phyloP scores from a whole-genome alignment of 2,888 invertebrate species.

The Apodemia duryi region DNA sequence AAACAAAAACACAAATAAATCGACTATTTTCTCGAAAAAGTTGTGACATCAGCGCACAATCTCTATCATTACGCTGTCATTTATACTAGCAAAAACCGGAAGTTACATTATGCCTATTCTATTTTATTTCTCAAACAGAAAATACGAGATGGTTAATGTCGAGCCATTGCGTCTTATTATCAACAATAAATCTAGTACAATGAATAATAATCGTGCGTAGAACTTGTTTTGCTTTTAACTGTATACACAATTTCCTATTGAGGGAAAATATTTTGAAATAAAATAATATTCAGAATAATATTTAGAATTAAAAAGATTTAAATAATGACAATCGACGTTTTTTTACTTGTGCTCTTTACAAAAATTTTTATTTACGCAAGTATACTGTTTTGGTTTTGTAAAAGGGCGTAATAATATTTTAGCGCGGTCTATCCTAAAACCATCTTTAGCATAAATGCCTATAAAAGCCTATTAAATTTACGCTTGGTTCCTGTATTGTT shows the following conservation, averaged over 20 bases:
- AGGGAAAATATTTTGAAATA: background rate
- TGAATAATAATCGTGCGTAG: background rate
- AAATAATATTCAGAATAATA: too few species aligned
- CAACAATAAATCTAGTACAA: background rate
- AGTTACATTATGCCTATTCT: background rate
- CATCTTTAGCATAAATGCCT: too few species aligned
- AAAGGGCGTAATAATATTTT: too few species aligned
- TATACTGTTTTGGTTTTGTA: too few species aligned
- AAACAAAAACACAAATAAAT: too few species aligned
- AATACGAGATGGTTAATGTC: conserved; percentile 6
- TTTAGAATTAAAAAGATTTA: too few species aligned
- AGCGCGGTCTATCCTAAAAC: too few species aligned
- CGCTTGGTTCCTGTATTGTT: too few species aligned
- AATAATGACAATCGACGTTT: too few species aligned
- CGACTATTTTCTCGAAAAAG: background rate
- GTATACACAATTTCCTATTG: background rate
- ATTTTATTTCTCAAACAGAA: background rate
- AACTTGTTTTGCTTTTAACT: background rate
- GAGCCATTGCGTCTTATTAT: conserved; percentile 5
- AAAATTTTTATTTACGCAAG: too few species aligned
- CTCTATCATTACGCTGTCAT: background rate
- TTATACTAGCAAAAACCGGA: background rate
- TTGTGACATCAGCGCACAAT: background rate
- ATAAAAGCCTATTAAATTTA: too few species aligned
- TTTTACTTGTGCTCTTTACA: too few species aligned